Percentiles rank a stretch among this genome's conserved stretches.
Conservation (phyloP, 2,888 invertebrate genomes). For the Tortrix viridana region DNA sequence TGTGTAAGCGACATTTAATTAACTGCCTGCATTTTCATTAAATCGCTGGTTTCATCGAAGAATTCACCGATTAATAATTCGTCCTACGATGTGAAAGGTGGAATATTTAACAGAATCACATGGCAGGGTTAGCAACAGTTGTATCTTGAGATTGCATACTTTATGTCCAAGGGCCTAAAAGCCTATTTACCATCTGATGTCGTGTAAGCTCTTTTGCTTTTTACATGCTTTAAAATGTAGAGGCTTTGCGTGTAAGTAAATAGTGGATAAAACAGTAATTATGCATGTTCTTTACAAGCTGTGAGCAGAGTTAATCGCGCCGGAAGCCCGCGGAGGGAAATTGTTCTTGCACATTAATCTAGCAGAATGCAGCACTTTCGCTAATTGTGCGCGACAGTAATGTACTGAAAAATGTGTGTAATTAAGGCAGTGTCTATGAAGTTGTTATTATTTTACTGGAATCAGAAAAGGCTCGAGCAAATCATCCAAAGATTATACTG, state of each 20-base stretch:
- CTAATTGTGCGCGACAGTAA: background rate
- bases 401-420: background rate
- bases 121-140: no score
- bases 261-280: constrained; percentile 6
- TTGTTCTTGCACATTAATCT: constrained; percentile 8
- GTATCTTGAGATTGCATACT: no score
- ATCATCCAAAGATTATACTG: no score
- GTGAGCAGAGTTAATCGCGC: constrained; percentile 5
- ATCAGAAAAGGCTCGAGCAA: no score
- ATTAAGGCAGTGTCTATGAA: background rate
- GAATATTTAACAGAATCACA: no score
- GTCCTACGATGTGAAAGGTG: no score
- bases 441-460: background rate
- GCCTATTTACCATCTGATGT: background rate
- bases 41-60: no score
- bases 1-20: no score
- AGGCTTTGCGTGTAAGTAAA: constrained; percentile 10
- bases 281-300: constrained; percentile 9
- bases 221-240: background rate
- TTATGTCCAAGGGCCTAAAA: no score
- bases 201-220: background rate
- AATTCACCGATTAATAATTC: no score
- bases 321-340: constrained; percentile 5
- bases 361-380: background rate
- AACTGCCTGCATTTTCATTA: no score